Conservation (phyloP, 2,797 vertebrate genomes). For the Thripadectes ignobilis region DNA sequence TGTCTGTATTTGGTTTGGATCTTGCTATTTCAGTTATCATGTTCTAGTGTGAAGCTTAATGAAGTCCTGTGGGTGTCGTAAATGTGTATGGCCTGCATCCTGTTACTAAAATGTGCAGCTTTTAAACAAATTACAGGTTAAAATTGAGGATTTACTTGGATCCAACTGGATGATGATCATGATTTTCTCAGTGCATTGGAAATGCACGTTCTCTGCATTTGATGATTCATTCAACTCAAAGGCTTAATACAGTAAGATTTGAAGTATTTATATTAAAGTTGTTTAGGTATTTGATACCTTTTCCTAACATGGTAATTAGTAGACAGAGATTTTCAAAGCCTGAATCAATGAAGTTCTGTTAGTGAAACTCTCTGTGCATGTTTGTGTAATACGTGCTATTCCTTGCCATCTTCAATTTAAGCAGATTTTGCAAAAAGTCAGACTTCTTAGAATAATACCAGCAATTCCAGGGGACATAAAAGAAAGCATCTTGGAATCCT, state of each 20-base stretch:
- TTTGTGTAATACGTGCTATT: background rate
- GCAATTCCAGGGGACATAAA: background rate
- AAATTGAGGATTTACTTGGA: background rate
- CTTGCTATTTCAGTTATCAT: background rate
- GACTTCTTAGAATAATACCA: background rate
- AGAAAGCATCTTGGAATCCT: background rate
- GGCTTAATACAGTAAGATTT: background rate
- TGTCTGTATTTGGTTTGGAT: background rate
- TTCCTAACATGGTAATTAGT: background rate
- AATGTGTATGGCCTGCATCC: background rate
- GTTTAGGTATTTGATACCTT: background rate
- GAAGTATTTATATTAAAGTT: background rate
- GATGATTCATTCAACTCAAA: background rate
- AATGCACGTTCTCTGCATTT: background rate
- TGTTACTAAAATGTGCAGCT: background rate
- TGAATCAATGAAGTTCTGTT: background rate
- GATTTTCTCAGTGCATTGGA: background rate
- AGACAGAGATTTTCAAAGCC: background rate
- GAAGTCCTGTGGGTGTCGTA: background rate
- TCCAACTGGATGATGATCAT: background rate
- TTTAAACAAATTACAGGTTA: background rate
- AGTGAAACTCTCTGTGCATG: background rate
- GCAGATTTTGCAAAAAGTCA: background rate
- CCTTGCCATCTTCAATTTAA: background rate
- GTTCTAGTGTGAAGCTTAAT: background rate